phyloP scores from a whole-genome alignment of 1,140 invertebrate species.

The Drosophila yakuba region DNA sequence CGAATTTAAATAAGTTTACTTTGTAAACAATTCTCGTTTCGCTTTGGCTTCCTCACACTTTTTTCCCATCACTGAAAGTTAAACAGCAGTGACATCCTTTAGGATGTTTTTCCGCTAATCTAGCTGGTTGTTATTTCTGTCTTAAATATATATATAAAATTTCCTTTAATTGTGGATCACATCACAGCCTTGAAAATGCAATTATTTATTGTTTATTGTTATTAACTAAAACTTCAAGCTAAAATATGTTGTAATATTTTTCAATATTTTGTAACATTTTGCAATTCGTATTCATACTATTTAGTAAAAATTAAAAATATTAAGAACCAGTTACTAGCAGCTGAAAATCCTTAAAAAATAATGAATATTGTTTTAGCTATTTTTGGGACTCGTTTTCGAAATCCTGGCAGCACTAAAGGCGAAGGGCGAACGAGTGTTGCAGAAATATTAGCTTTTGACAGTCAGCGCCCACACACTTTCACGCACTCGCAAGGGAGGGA shows the following conservation, averaged over 20 bases:
- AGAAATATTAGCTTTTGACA: constrained; percentile 80
- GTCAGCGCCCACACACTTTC: constrained; percentile 21
- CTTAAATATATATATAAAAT: too few species aligned
- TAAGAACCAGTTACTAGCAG: not conserved
- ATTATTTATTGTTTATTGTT: too few species aligned
- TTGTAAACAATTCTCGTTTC: constrained; percentile 73
- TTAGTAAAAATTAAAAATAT: too few species aligned
- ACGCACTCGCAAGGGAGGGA: not conserved
- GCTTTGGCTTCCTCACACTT: constrained; percentile 3
- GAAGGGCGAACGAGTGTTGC: constrained; percentile 10
- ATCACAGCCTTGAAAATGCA: too few species aligned
- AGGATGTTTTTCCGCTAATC: not conserved
- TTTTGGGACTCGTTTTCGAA: not conserved
- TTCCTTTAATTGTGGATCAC: too few species aligned
- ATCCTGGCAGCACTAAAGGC: constrained; percentile 14
- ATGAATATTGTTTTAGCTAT: not conserved
- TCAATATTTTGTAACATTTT: too few species aligned
- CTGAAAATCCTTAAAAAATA: not conserved
- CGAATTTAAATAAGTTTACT: constrained; percentile 83
- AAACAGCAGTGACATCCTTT: constrained; percentile 31
- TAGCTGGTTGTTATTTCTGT: not conserved
- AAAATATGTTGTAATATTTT: too few species aligned
- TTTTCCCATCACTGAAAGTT: constrained; percentile 11
- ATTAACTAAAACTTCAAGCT: too few species aligned
- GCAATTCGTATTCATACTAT: too few species aligned